These are phyloP conservation scores for Hyphantria cunea DNA, from an alignment of 1,140 invertebrate species.

Conservation along the genomic window DNA sequence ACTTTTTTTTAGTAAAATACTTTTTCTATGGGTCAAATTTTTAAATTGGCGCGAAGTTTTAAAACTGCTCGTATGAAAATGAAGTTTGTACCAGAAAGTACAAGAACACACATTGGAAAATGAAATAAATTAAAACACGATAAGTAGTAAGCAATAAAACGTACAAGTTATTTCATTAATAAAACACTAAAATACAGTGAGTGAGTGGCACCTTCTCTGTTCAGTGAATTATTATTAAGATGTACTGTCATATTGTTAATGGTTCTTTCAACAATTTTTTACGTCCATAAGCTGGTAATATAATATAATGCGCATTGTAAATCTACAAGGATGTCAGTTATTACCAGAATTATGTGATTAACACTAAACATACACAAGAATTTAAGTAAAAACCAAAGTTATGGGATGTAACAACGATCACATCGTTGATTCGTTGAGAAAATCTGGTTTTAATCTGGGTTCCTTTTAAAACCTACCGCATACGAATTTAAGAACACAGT, in stretches of 20 bases:
- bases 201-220: conserved; percentile 9
- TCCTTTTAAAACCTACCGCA: background rate
- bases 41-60: too few species aligned
- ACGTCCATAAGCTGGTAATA: conserved; percentile 22
- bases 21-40: background rate
- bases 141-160: background rate
- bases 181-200: conserved; percentile 16
- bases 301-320: conserved; percentile 29
- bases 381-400: conserved; percentile 9
- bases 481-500: background rate
- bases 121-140: background rate
- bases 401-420: conserved; percentile 1
- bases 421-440: background rate
- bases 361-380: conserved; percentile 10
- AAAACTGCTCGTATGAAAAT: background rate
- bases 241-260: conserved; percentile 10
- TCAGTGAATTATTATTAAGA: conserved; percentile 20
- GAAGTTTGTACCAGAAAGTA: background rate
- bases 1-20: conserved; percentile 3
- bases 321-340: conserved; percentile 20
- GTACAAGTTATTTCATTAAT: conserved; percentile 1
- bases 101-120: background rate
- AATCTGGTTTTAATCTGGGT: conserved; percentile 1
- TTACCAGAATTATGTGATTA: conserved; percentile 30
- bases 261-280: conserved; percentile 26